Conservation (phyloP, 1,140 invertebrate genomes). For the Anastrepha obliqua region DNA sequence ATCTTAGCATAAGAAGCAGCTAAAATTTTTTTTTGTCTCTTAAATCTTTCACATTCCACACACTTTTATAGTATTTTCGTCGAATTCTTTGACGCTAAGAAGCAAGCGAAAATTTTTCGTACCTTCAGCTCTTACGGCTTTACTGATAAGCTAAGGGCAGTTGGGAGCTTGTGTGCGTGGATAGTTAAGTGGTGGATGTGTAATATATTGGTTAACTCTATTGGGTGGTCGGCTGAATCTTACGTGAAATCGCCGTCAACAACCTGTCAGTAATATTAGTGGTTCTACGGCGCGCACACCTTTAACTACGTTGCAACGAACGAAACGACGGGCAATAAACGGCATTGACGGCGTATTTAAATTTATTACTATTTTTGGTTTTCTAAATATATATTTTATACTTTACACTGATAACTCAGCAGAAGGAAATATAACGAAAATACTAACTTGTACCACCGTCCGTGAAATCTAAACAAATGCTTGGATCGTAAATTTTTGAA, state of each 20-base stretch:
- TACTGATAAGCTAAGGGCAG: constrained; percentile 18
- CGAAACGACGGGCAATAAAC: neutral
- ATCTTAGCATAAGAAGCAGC: no score
- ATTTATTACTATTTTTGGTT: neutral
- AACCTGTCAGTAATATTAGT: neutral
- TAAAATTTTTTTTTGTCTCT: no score
- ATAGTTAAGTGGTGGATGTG: neutral
- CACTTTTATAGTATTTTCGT: neutral
- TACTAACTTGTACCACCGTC: neutral
- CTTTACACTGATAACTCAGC: neutral
- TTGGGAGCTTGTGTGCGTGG: neutral
- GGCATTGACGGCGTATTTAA: neutral
- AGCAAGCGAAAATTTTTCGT: neutral
- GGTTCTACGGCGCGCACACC: constrained; percentile 1
- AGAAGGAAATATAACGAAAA: neutral
- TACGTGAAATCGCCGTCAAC: neutral
- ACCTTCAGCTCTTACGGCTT: neutral
- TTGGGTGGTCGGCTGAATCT: neutral
- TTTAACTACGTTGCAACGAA: constrained; percentile 34
- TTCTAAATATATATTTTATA: no score
- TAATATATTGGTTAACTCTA: neutral
- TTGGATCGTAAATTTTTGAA: constrained; percentile 2
- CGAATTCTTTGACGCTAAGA: neutral
- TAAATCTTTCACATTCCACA: neutral
- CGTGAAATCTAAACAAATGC: neutral